phyloP scores from a whole-genome alignment of 2,888 invertebrate genomes.

The Diarsia brunnea region DNA sequence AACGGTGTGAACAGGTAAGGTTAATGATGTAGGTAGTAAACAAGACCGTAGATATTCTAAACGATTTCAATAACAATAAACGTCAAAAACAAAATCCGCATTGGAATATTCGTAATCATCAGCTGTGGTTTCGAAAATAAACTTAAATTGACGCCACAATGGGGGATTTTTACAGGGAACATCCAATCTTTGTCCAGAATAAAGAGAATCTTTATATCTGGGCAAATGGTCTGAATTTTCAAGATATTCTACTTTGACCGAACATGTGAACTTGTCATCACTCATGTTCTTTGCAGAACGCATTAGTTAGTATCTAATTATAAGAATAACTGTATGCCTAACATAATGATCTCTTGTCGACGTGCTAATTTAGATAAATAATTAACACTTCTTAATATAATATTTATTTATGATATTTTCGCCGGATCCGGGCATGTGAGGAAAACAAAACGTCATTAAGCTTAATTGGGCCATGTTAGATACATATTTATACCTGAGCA shows the following conservation, averaged over 20 bases:
- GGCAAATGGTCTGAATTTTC: constrained; percentile 9
- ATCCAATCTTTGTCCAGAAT: constrained; percentile 4
- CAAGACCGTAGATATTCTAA: constrained; percentile 26
- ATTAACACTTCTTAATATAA: constrained; percentile 21
- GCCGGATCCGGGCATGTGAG: constrained; percentile 1
- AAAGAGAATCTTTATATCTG: constrained; percentile 3
- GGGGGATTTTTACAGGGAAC: constrained; percentile 28
- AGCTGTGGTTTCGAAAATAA: constrained; percentile 14
- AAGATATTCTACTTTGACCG: constrained; percentile 8
- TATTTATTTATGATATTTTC: constrained; percentile 10
- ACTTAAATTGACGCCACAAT: constrained; percentile 48
- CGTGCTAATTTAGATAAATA: constrained; percentile 23
- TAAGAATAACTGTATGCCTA: constrained; percentile 4
- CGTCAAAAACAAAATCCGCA: constrained; percentile 39
- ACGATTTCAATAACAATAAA: constrained; percentile 47
- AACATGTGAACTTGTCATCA: not conserved
- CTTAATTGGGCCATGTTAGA: no score
- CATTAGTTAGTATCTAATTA: constrained; percentile 28
- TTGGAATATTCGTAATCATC: constrained; percentile 30
- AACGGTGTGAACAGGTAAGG: constrained; percentile 7
- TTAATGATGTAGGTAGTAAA: constrained; percentile 25
- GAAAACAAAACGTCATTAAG: constrained; percentile 16
- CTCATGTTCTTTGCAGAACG: constrained; percentile 17
- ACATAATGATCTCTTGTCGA: constrained; percentile 21
- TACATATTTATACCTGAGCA: not conserved